A percentile compares a stretch with the other conserved stretches of the same genome.
Conservation (phyloP, 2,888 invertebrate genomes). For the Kuschelorhynchus macadamiae region DNA sequence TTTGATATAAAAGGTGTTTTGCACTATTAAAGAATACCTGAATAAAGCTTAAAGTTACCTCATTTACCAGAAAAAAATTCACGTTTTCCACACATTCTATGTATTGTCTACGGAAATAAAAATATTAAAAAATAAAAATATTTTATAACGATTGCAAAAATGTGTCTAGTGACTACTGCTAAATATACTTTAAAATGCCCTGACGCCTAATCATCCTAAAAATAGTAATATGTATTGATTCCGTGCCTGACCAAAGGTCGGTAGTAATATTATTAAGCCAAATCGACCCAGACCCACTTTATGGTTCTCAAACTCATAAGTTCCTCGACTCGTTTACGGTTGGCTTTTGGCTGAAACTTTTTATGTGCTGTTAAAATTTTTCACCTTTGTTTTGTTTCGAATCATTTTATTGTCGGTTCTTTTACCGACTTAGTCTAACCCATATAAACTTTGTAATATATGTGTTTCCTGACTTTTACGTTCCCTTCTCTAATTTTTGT, state of each 20-base stretch:
- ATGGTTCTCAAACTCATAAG: slow-evolving; percentile 60
- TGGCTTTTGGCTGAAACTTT: slow-evolving; percentile 61
- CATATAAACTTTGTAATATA: slow-evolving; percentile 69
- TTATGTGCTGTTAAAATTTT: slow-evolving; percentile 67
- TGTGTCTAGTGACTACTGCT: too few relatives aligned
- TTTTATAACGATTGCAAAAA: too few relatives aligned
- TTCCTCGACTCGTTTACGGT: slow-evolving; percentile 55
- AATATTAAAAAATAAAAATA: too few relatives aligned
- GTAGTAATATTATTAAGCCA: slow-evolving; percentile 33
- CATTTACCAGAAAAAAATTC: too few relatives aligned
- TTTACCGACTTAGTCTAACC: slow-evolving; percentile 65
- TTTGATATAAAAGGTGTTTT: too few relatives aligned
- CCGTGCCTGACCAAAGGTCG: slow-evolving; percentile 12
- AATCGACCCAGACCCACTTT: slow-evolving; percentile 8
- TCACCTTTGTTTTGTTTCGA: slow-evolving; percentile 67
- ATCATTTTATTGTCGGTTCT: slow-evolving; percentile 67
- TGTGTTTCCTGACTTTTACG: slow-evolving; percentile 67
- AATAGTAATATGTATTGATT: neutral
- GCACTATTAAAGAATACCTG: too few relatives aligned
- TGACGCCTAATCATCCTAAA: slow-evolving; percentile 6
- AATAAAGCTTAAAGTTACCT: too few relatives aligned
- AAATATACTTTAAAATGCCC: too few relatives aligned
- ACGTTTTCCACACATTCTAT: too few relatives aligned
- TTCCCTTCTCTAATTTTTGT: slow-evolving; percentile 58
- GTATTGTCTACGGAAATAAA: too few relatives aligned